phyloP scores from a whole-genome alignment of 2,888 invertebrate species.

The Lithophane leautieri region DNA sequence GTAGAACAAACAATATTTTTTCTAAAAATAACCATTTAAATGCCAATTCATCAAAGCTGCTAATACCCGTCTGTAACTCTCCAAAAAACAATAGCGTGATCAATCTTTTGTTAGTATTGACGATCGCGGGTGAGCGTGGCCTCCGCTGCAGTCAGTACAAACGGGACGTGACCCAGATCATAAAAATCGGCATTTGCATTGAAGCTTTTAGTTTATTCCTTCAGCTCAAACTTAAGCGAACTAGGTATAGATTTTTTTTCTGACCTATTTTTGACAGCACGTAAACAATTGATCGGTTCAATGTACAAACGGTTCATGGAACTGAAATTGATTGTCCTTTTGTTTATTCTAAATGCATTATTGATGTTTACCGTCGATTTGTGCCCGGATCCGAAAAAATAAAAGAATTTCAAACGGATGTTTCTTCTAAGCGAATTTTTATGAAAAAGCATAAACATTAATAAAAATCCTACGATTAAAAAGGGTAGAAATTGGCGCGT shows the following conservation, averaged over 20 bases:
- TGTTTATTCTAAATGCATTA: slow-evolving; percentile 18
- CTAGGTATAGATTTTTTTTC: slow-evolving; percentile 22
- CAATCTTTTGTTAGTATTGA: slow-evolving; percentile 44
- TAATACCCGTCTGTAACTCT: too few species aligned
- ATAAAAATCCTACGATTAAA: slow-evolving; percentile 1
- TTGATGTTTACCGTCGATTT: slow-evolving; percentile 1
- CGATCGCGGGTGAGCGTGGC: slow-evolving; percentile 8
- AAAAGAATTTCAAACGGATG: background rate
- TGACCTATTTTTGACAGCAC: slow-evolving; percentile 45
- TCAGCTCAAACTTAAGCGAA: slow-evolving; percentile 25
- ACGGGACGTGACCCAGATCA: slow-evolving; percentile 59
- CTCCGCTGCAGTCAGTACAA: slow-evolving; percentile 35
- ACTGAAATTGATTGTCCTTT: slow-evolving; percentile 19
- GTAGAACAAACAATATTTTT: background rate
- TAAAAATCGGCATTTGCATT: slow-evolving; percentile 58
- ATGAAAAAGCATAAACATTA: background rate
- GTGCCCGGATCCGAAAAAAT: background rate
- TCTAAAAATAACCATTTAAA: background rate
- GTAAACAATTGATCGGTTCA: slow-evolving; percentile 37
- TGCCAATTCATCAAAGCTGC: too few species aligned
- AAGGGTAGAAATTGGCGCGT: slow-evolving; percentile 14
- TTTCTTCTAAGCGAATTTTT: background rate
- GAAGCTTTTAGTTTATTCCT: slow-evolving; percentile 49
- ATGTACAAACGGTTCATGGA: slow-evolving; percentile 1
- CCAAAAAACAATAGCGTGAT: background rate